Base-by-base conservation (phyloP, 2,113 vertebrate genomes). In the Benitochromis conjunctus region DNA sequence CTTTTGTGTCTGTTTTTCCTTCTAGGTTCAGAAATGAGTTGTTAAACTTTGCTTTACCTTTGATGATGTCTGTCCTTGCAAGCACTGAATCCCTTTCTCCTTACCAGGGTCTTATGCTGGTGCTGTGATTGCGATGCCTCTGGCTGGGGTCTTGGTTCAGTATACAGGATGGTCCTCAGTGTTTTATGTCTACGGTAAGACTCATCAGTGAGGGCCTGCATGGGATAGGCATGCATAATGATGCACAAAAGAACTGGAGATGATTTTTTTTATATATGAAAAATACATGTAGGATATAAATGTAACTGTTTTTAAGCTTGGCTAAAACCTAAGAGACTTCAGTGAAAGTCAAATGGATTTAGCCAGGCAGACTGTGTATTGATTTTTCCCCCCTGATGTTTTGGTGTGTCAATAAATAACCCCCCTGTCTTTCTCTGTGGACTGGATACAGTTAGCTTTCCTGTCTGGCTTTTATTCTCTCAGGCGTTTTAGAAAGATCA, bases 161-260 rank as follows among this genome's bases (percentile, higher is more conserved):
- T 99, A 99, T 21, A 96, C 97, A 3, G 99, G 99, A 90, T 99
- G 99, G 99, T 98, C 98, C 82, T 99, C 99, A 4, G 99, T 99
- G 54, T 99, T 99, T 94, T 99, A 99, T 57, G 96, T 99, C 53
- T 99, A 99, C 53, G 99, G 99, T 99, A 96, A 4, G 98, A 92
- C 56, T 43, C 26, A 57, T 26, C 7, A 29, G 16, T 80, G 43
- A 77, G 38, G 31, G n/a, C 26, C 13, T 43, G 8, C n/a, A 34
- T 71, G 55, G 54, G 5, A 55, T 66, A 4, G 16, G 14, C 48
- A 18, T 80, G 16, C 80, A 36, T 80, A 64, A 82, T 36, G 14
- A 57, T 83, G 43, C 34, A 38, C 5, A 57, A 41, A 7, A 9
- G 3, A 81, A 77, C n/a, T 2, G 3, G 26, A 79, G 8, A 79